These are phyloP conservation scores for Sparidentex hasta DNA, from an alignment of 2,797 vertebrate species.

Conservation along the genomic window DNA sequence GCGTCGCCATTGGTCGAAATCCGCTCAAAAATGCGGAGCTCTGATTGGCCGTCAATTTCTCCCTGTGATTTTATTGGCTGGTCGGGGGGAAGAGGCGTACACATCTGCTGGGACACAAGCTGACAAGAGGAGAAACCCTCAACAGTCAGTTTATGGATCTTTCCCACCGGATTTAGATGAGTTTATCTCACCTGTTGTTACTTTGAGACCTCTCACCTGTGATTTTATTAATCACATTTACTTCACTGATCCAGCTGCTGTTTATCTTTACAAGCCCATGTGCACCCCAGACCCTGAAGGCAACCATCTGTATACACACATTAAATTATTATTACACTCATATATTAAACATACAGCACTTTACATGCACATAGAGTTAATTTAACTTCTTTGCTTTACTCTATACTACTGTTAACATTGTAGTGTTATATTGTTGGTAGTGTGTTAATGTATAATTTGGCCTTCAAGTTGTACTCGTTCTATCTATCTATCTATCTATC, in stretches of 20 bases:
- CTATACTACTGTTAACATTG: too few relatives aligned
- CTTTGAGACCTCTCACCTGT: neutral
- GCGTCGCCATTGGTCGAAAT: constrained; percentile 70
- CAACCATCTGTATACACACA: too few relatives aligned
- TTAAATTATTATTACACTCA: neutral
- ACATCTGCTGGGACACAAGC: constrained; percentile 33
- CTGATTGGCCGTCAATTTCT: constrained; percentile 70
- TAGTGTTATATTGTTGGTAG: too few relatives aligned
- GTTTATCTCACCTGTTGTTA: neutral
- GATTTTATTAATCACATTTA: neutral
- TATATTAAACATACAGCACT: neutral
- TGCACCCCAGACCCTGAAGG: neutral
- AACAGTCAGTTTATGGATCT: too few relatives aligned
- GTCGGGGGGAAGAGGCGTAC: neutral
- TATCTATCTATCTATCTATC: neutral
- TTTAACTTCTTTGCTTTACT: neutral
- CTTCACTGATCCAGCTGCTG: neutral
- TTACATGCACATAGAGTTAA: too few relatives aligned
- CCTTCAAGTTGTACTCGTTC: too few relatives aligned
- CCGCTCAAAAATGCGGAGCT: constrained; percentile 23
- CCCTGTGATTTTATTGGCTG: constrained; percentile 55
- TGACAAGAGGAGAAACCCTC: neutral
- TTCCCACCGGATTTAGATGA: too few relatives aligned
- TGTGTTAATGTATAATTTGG: too few relatives aligned
- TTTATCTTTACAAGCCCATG: neutral